Evolutionary conservation across 2,888 invertebrate species (phyloP), one percentile per base, ranked within the genome.

Genomic region (Tridacna gigas): DNA sequence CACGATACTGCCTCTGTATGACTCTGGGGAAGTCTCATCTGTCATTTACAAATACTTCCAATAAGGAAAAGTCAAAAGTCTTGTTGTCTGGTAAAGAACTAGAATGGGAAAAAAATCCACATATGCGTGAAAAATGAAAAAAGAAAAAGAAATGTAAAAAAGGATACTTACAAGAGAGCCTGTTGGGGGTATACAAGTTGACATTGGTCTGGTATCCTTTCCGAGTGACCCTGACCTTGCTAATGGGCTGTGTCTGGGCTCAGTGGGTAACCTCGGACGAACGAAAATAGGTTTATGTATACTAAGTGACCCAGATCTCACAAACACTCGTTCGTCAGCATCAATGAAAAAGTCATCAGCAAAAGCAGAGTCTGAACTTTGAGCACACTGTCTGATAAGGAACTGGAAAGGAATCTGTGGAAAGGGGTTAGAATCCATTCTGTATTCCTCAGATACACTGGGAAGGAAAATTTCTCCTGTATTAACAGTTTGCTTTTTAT

Each of bases 341-440:
- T 93, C 92, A 48, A 93, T 92, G 78, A 92, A 91, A 82, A 93
- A 91, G 48, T 94, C 94, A 79, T 94, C 94, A n/a, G 93, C 94
- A 86, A 94, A 94, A 12, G 94, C 94, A 7, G 93, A 93, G 85
- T 94, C 94, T 0, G 93, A 91, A 80, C 89, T 93, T 75, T 91
- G 91, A 11, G 93, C 93, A 69, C 93, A 92, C 73, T 92, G 91
- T 77, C 90, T 89, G 20, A 89, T 89, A 22, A 94, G 86, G 80
- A 90, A 94, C 80, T 93, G 92, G 87, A 94, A 94, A 11, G 92
- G 94, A n/a, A 92, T 90, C 28, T 91, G 90, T 11, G 94, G 93
- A 83, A 94, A 94, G 11, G 93, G 92, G 73, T 92, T 92, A 22
- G 91, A 86, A 56, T 94, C 94, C 48, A 89, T 67, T 63, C 91